Conservation (phyloP, 2,888 invertebrate species). For the Xanthorhoe spadicearia region DNA sequence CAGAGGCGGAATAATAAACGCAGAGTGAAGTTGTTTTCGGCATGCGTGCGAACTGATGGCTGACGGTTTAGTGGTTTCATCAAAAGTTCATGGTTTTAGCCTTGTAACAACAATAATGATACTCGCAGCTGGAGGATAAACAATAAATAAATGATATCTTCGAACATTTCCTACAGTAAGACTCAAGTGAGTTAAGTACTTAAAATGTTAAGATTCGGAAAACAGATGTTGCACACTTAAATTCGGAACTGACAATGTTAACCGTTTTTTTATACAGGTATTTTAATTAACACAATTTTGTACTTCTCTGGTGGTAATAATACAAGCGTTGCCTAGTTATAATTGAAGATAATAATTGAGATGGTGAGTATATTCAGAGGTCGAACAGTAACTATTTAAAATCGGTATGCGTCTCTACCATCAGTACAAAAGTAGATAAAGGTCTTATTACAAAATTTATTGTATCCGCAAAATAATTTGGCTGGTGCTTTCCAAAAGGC, state of each 20-base stretch:
- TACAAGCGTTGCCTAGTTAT: no score
- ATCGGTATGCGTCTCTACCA: not conserved
- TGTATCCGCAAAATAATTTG: conserved; percentile 6
- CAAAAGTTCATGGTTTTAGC: not conserved
- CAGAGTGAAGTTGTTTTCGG: not conserved
- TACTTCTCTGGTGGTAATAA: no score
- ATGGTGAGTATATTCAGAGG: no score
- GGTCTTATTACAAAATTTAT: conserved; percentile 2
- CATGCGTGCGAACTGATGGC: not conserved
- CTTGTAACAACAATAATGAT: not conserved
- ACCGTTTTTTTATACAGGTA: no score
- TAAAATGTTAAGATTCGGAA: not conserved
- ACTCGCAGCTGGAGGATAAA: no score
- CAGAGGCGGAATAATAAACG: not conserved
- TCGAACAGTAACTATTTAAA: no score
- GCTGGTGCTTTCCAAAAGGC: conserved; percentile 7
- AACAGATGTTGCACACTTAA: no score
- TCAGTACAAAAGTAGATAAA: not conserved
- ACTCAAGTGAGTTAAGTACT: not conserved
- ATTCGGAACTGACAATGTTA: no score
- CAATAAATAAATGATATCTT: no score
- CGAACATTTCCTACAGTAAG: no score
- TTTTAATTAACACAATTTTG: no score
- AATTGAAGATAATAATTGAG: no score
- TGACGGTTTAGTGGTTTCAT: not conserved